A percentile compares a stretch with the other conserved stretches of the same genome.
phyloP scores from a whole-genome alignment of 2,888 invertebrate genomes.

The Ophioninae sp. region DNA sequence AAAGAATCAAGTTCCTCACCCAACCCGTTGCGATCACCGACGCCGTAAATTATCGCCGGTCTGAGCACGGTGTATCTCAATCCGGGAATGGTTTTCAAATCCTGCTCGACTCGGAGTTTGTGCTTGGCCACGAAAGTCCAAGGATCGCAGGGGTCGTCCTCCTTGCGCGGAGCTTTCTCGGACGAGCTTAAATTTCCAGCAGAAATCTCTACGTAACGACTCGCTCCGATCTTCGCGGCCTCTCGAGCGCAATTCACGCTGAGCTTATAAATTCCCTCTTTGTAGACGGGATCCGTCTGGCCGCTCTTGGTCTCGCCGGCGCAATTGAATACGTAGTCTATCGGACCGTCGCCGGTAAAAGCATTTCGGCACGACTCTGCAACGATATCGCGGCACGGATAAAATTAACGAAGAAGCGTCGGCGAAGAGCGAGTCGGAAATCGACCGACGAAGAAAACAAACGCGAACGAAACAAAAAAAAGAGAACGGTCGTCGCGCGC shows the following conservation, averaged over 20 bases:
- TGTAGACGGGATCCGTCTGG: conserved; percentile 94
- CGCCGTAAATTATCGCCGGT: conserved; percentile 93
- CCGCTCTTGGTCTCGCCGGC: conserved; percentile 95
- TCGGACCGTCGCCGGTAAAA: conserved; percentile 85
- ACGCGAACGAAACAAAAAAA: too few species aligned
- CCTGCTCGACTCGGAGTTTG: conserved; percentile 92
- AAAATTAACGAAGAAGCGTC: not conserved
- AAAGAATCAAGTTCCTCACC: conserved; percentile 82
- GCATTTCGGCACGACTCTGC: conserved; percentile 91
- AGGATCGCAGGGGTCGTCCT: conserved; percentile 89
- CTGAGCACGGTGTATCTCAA: conserved; percentile 91
- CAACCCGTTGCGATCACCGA: conserved; percentile 91
- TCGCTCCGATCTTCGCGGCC: conserved; percentile 87
- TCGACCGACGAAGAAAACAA: too few species aligned
- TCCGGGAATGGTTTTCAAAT: conserved; percentile 86
- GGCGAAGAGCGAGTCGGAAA: not conserved
- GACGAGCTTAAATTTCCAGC: conserved; percentile 91
- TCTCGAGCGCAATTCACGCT: conserved; percentile 92
- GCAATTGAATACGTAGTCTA: conserved; percentile 93
- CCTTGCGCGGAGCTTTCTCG: conserved; percentile 90
- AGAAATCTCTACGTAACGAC: conserved; percentile 91
- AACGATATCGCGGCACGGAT: not conserved
- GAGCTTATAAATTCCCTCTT: conserved; percentile 92
- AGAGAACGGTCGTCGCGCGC: too few species aligned
- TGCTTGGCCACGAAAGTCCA: conserved; percentile 93